Evolutionary conservation across 2,888 invertebrate species (phyloP), one percentile per base, ranked within the genome.

Genomic region (Mesopsocus fuscifrons): DNA sequence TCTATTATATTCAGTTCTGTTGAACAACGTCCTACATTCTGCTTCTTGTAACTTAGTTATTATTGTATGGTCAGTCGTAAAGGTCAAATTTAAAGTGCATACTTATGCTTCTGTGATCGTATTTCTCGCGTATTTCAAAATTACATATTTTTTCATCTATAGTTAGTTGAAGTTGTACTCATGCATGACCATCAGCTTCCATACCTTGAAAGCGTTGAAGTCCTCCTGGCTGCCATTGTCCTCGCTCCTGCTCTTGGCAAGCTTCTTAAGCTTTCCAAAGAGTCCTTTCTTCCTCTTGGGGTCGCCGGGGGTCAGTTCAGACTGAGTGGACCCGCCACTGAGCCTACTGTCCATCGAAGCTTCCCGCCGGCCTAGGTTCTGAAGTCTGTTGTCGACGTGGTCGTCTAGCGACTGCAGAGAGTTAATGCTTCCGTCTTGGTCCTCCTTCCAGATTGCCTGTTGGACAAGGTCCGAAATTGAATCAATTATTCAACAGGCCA

Each of bases 291-390:
- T 74, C 61, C 80, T 77, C 62, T 83, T 81, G 57, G 83, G 84
- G 45, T 82, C 64, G 6, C 58, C 77, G 2, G 78, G 73, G 45
- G 78, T 59, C 49, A 74, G 70, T 54, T 87, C 88, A 58, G 87
- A 85, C 59, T 85, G 83, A 0, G 80, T 81, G 1, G 87, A 88
- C 9, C 82, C 82, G 34, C 77, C 79, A 1, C 87, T 88, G 50
- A 87, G 62, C 33, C 84, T 75, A 32, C 35, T 48, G 21, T 38
- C 38, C 38, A 38, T 38, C 5, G 38, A 38, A 20, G 38, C 16
- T 11, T 38, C 38, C 42, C 81, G 44, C 44, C 49, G 48, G 21
- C 44, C 38, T 9, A 44, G 23, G 21, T 34, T 46, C 16, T 38
- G 35, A 26, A 44, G 63, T 38, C 59, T 61, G 32, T 55, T 52